phyloP scores from a whole-genome alignment of 2,888 invertebrate species.

The Rhagonycha fulva region DNA sequence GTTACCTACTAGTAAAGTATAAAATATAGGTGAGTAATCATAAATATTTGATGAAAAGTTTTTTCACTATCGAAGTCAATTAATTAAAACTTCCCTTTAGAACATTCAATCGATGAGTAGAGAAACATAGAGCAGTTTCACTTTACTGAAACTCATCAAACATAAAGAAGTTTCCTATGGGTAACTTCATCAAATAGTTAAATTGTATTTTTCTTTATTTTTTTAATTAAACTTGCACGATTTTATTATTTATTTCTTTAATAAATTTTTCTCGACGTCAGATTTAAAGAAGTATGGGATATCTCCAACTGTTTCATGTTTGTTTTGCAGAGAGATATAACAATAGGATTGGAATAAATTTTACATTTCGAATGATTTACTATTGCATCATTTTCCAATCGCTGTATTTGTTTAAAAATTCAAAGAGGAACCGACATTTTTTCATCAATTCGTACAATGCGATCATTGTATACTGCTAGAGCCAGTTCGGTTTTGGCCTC shows the following conservation, averaged over 20 bases:
- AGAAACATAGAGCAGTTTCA: not conserved
- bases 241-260: not conserved
- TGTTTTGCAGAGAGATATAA: not conserved
- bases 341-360: not conserved
- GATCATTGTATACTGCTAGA: too few relatives aligned
- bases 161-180: not conserved
- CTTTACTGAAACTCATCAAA: not conserved
- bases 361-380: not conserved
- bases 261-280: not conserved
- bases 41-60: not conserved
- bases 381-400: not conserved
- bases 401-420: not conserved
- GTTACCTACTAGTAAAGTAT: not conserved
- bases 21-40: not conserved
- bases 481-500: too few relatives aligned
- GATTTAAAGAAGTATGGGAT: not conserved
- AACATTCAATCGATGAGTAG: not conserved
- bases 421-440: too few relatives aligned
- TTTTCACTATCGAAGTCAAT: not conserved
- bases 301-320: not conserved
- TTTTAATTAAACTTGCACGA: not conserved
- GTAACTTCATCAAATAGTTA: not conserved
- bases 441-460: too few relatives aligned
- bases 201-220: not conserved
- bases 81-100: not conserved